A percentile compares a stretch with the other conserved stretches of the same genome.
Conservation (phyloP, 2,113 vertebrate species). For the Himantopus leucocephalus region DNA sequence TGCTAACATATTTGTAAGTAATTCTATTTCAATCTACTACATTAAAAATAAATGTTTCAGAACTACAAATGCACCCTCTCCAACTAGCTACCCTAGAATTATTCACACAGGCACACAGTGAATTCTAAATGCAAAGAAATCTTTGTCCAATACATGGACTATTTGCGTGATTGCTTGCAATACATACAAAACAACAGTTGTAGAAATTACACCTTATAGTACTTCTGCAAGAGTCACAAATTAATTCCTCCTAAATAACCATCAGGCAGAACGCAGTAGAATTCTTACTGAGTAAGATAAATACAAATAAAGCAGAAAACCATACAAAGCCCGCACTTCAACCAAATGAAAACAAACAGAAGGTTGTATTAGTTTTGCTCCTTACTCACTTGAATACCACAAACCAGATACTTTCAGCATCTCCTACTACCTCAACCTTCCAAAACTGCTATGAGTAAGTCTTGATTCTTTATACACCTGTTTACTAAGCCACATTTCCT, state of each 20-base stretch:
- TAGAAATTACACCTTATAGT: background rate
- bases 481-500: background rate
- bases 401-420: background rate
- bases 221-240: background rate
- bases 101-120: background rate
- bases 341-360: background rate
- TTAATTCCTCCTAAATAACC: background rate
- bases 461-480: background rate
- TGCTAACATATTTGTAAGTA: background rate
- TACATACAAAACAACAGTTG: background rate
- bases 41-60: background rate
- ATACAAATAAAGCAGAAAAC: constrained; percentile 22
- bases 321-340: background rate
- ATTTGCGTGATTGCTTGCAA: background rate
- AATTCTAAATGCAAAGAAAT: background rate
- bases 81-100: background rate
- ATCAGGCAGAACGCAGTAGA: background rate
- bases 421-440: background rate
- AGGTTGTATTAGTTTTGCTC: background rate
- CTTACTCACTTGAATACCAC: background rate
- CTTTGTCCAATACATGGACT: background rate
- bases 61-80: background rate
- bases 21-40: background rate
- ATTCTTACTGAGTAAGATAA: background rate
- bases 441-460: background rate